Percentiles rank a stretch among this genome's conserved stretches.
phyloP scores from a whole-genome alignment of 2,888 invertebrate genomes.

The Ommatoiulus sabulosus region DNA sequence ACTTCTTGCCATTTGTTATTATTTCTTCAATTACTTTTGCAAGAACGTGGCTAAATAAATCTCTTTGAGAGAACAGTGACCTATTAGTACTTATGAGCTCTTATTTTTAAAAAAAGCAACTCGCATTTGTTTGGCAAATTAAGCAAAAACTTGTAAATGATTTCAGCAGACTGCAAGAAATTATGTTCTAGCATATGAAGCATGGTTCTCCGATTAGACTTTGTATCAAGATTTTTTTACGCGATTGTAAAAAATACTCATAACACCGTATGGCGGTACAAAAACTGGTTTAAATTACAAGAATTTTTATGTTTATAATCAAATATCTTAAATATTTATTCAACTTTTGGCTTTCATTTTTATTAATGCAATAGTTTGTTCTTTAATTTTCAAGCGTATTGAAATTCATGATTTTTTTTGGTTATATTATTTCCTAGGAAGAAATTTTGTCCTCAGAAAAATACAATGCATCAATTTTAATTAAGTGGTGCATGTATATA shows the following conservation, averaged over 20 bases:
- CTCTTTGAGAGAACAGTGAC: conserved; percentile 37
- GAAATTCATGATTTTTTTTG: too few species aligned
- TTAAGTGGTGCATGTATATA: too few species aligned
- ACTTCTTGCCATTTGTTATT: conserved; percentile 10
- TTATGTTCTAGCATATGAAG: conserved; percentile 25
- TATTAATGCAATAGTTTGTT: not conserved
- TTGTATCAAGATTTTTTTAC: not conserved
- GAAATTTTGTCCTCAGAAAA: too few species aligned
- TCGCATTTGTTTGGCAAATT: not conserved
- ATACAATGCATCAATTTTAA: too few species aligned
- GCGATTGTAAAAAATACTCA: not conserved
- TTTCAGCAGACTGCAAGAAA: not conserved
- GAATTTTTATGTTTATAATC: not conserved
- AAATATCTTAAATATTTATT: not conserved
- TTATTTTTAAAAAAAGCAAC: not conserved
- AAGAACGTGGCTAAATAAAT: not conserved
- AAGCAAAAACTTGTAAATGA: conserved; percentile 37
- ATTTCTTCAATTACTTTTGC: conserved; percentile 37
- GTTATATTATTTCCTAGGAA: too few species aligned
- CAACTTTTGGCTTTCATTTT: not conserved
- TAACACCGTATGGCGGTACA: not conserved
- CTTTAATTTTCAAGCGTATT: too few species aligned
- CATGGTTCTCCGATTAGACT: conserved; percentile 3
- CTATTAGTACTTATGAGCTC: not conserved
- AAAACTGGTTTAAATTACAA: not conserved